Percentiles rank a stretch among this genome's conserved stretches.
These are phyloP conservation scores for Grapholita molesta DNA, from an alignment of 1,140 invertebrate genomes.

Conservation along the genomic window DNA sequence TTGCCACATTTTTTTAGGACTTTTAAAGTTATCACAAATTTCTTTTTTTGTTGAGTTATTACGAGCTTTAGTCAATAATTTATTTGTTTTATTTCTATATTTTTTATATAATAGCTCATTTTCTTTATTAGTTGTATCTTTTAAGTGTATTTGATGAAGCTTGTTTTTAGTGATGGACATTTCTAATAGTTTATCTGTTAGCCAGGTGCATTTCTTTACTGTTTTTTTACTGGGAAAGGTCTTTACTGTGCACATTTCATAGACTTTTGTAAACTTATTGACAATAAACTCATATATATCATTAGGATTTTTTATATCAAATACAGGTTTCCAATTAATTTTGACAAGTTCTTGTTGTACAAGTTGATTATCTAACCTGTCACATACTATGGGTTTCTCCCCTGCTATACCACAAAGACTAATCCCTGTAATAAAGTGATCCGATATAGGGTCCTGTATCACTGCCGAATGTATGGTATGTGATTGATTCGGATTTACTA, in stretches of 20 bases:
- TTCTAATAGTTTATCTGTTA: not conserved
- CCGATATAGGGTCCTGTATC: not conserved
- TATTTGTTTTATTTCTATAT: slow-evolving; percentile 13
- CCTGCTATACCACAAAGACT: too few species aligned
- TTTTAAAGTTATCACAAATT: not conserved
- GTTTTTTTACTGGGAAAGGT: not conserved
- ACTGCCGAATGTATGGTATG: not conserved
- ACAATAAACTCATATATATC: too few species aligned
- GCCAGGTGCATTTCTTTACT: not conserved
- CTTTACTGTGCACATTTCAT: too few species aligned
- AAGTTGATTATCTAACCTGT: too few species aligned
- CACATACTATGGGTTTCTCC: too few species aligned
- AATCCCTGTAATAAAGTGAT: too few species aligned
- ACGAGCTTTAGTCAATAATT: not conserved
- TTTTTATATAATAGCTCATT: not conserved
- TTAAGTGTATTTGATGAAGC: not conserved
- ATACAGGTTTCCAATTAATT: too few species aligned
- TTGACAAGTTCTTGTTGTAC: too few species aligned
- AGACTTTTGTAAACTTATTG: too few species aligned
- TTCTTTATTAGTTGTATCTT: not conserved
- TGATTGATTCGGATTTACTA: not conserved
- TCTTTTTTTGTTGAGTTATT: slow-evolving; percentile 6
- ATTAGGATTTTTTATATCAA: too few species aligned
- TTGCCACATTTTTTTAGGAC: slow-evolving; percentile 9
- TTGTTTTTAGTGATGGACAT: not conserved